Evolutionary conservation across 1,140 invertebrate species (phyloP).

Genomic region (Anoplolepis gracilipes): DNA sequence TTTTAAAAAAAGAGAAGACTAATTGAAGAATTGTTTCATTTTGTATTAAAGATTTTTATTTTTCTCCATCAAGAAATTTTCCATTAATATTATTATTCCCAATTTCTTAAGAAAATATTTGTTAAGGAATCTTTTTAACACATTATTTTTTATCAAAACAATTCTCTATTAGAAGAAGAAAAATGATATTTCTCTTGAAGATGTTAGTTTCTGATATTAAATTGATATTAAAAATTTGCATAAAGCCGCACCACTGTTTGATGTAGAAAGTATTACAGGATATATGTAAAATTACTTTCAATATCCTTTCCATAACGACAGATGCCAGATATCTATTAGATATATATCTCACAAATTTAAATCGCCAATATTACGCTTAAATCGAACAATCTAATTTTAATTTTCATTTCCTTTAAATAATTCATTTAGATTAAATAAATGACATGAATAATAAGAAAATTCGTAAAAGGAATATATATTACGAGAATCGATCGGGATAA

Average conservation of each 20-base stretch:
- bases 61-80: not conserved
- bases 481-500: not conserved
- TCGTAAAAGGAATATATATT: not conserved
- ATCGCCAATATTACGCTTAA: conserved; percentile 1
- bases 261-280: conserved; percentile 31
- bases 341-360: not conserved
- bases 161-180: not conserved
- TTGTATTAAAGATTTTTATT: too few species aligned
- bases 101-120: not conserved
- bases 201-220: not conserved
- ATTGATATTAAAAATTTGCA: conserved; percentile 37
- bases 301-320: conserved; percentile 30
- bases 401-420: not conserved
- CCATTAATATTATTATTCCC: not conserved
- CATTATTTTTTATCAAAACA: not conserved
- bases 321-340: conserved; percentile 19
- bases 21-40: too few species aligned
- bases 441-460: not conserved
- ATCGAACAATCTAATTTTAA: not conserved
- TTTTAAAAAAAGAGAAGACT: too few species aligned
- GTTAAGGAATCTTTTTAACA: not conserved
- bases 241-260: conserved; percentile 29
- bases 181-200: not conserved
- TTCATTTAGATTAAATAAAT: not conserved
- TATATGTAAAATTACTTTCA: conserved; percentile 52